Conservation (phyloP, 2,113 vertebrate genomes). For the Tinamus guttatus region DNA sequence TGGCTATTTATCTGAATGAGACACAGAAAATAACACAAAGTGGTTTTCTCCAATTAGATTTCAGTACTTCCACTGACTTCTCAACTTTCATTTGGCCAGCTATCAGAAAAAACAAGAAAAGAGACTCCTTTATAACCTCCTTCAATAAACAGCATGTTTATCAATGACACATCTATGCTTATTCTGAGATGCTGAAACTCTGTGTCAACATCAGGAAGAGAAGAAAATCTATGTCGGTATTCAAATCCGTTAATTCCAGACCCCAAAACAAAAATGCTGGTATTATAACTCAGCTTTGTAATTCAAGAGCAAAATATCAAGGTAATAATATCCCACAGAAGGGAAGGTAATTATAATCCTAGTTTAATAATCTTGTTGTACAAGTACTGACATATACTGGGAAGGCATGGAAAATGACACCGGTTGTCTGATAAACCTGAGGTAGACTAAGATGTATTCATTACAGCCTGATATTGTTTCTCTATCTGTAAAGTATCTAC, state of each 20-base stretch:
- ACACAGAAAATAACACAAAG: neutral
- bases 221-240: neutral
- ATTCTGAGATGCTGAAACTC: neutral
- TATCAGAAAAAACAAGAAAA: neutral
- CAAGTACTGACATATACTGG: neutral
- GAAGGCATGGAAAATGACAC: neutral
- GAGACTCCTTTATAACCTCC: neutral
- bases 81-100: neutral
- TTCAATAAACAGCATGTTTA: neutral
- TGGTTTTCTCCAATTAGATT: neutral
- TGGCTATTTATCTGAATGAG: neutral
- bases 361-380: slow-evolving; percentile 37
- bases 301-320: neutral
- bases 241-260: neutral
- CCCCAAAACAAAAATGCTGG: neutral
- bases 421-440: neutral
- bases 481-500: neutral
- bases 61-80: neutral
- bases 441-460: neutral
- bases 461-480: neutral
- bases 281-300: neutral
- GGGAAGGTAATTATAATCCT: slow-evolving; percentile 8
- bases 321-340: too few species aligned
- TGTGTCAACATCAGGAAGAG: neutral
- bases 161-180: neutral